These are phyloP conservation scores for Galemys pyrenaicus DNA, from an alignment of 2,113 vertebrate species.

Conservation along the genomic window DNA sequence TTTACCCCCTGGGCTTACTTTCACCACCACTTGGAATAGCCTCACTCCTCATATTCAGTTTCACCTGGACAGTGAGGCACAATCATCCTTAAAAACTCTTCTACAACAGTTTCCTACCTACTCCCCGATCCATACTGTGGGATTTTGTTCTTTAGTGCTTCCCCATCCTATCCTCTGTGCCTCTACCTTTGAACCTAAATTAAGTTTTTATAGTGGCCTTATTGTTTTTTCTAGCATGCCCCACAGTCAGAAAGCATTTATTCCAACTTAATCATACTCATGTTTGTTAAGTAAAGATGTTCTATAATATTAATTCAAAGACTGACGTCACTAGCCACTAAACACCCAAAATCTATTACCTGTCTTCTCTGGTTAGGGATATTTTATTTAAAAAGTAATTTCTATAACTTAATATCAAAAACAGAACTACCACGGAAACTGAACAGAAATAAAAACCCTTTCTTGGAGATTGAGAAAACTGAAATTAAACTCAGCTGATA, in stretches of 20 bases:
- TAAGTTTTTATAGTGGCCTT: rapidly evolving
- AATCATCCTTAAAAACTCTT: not conserved
- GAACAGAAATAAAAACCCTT: not conserved
- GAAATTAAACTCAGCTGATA: not conserved
- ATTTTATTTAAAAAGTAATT: not conserved
- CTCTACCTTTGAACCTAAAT: not conserved
- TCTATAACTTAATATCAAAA: not conserved
- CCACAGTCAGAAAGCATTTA: not conserved
- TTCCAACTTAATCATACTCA: not conserved
- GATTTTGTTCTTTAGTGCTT: not conserved
- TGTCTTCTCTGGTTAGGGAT: not conserved
- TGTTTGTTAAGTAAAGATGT: not conserved
- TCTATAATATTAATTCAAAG: not conserved
- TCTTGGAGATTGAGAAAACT: not conserved
- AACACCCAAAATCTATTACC: not conserved
- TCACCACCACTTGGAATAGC: not conserved
- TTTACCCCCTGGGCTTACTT: not conserved
- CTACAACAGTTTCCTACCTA: not conserved
- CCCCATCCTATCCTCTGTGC: rapidly evolving
- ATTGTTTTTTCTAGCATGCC: not conserved
- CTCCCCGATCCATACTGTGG: not conserved
- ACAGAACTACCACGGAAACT: not conserved
- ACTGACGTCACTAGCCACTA: not conserved
- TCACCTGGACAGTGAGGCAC: not conserved
- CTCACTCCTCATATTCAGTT: not conserved